phyloP scores from a whole-genome alignment of 2,797 vertebrate genomes.

The Mallotus villosus region DNA sequence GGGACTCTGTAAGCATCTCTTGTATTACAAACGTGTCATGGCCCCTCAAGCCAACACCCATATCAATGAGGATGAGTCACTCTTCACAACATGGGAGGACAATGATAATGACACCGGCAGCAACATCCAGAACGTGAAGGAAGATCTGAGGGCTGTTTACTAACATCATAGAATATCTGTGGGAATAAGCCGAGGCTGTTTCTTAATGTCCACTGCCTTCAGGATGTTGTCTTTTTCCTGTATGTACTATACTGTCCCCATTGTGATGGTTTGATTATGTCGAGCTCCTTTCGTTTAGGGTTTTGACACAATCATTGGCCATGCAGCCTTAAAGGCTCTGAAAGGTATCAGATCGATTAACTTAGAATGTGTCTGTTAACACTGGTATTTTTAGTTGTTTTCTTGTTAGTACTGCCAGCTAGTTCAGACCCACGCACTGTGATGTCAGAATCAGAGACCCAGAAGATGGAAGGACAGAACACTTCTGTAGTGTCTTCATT shows the following conservation, averaged over 20 bases:
- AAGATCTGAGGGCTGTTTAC: slow-evolving; percentile 34
- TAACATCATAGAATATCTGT: slow-evolving; percentile 30
- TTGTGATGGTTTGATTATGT: no score
- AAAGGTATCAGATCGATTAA: no score
- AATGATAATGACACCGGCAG: slow-evolving; percentile 43
- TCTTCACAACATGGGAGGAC: slow-evolving; percentile 36
- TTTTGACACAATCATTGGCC: no score
- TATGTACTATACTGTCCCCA: no score
- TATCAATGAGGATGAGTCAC: slow-evolving; percentile 54
- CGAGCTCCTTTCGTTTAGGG: no score
- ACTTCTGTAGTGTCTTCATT: not conserved
- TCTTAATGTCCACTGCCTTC: not conserved
- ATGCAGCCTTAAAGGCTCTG: no score
- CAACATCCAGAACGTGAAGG: slow-evolving; percentile 14
- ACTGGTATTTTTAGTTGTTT: not conserved
- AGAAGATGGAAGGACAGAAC: not conserved
- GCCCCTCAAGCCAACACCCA: slow-evolving; percentile 51
- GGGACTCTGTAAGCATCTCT: slow-evolving; percentile 15
- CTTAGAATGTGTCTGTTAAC: not conserved
- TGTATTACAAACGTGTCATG: slow-evolving; percentile 13
- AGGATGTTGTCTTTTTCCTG: not conserved
- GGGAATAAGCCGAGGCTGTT: slow-evolving; percentile 28
- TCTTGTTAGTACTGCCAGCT: not conserved
- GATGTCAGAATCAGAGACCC: not conserved
- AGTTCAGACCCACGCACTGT: not conserved